Evolutionary conservation across 2,797 vertebrate genomes (phyloP).

Genomic region (Notolepis coatsorum): DNA sequence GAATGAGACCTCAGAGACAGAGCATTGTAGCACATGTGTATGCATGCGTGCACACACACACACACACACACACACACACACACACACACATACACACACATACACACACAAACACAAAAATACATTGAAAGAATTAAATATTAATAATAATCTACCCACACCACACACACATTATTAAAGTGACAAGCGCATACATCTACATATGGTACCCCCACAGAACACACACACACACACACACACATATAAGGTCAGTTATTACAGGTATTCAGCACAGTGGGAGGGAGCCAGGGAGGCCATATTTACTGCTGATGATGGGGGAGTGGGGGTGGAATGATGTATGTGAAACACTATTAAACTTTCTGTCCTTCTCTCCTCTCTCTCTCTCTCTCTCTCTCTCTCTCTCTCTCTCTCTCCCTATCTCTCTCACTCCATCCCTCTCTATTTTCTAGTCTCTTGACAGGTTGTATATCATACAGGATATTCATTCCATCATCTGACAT

Average conservation of each 20-base stretch:
- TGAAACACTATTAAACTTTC: constrained; percentile 34
- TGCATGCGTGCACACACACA: neutral
- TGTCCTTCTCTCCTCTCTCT: neutral
- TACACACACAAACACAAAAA: constrained; percentile 4
- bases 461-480: constrained; percentile 37
- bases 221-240: constrained; percentile 3
- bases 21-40: neutral
- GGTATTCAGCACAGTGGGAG: neutral
- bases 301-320: neutral
- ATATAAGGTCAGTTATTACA: neutral
- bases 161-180: neutral
- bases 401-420: neutral
- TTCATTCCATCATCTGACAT: constrained; percentile 31
- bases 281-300: neutral
- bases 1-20: constrained; percentile 27
- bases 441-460: neutral
- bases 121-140: neutral
- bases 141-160: neutral
- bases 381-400: neutral
- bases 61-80: neutral
- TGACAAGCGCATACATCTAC: neutral
- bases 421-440: neutral
- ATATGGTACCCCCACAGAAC: neutral
- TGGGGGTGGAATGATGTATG: constrained; percentile 30
- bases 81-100: neutral